Percentiles rank a stretch among this genome's conserved stretches.
Conservation (phyloP, 2,888 invertebrate species). For the Pardosa pseudoannulata region DNA sequence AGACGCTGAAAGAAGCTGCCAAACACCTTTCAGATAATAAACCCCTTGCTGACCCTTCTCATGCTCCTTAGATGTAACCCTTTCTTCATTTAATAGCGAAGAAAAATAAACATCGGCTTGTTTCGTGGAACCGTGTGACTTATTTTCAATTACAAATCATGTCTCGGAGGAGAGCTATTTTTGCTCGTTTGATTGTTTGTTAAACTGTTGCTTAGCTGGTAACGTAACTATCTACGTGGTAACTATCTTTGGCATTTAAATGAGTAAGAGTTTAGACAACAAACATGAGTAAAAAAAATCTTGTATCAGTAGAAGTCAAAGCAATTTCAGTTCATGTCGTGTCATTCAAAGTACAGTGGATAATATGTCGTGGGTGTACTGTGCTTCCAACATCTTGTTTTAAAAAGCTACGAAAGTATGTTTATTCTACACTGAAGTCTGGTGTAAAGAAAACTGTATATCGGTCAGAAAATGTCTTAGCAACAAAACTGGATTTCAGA, state of each 20-base stretch:
- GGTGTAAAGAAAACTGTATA: too few species aligned
- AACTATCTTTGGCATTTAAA: not conserved
- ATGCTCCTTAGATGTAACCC: not conserved
- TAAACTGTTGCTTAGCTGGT: not conserved
- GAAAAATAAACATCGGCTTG: not conserved
- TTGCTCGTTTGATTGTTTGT: not conserved
- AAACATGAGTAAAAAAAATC: too few species aligned
- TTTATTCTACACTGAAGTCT: too few species aligned
- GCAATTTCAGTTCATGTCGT: too few species aligned
- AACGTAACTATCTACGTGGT: not conserved
- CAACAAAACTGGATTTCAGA: too few species aligned
- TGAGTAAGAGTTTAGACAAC: not conserved
- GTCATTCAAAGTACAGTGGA: too few species aligned
- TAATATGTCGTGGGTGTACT: too few species aligned
- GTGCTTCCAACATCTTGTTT: too few species aligned
- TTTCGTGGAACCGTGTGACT: not conserved
- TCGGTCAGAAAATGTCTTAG: too few species aligned
- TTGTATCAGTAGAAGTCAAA: too few species aligned
- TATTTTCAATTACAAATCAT: constrained; percentile 11
- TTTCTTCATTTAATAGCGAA: not conserved
- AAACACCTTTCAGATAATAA: not conserved
- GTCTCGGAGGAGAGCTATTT: not conserved
- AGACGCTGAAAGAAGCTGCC: not conserved
- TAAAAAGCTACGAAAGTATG: too few species aligned
- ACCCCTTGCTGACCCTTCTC: not conserved